Evolutionary conservation across 2,113 vertebrate genomes (phyloP).

Genomic region (Vidua chalybeata): DNA sequence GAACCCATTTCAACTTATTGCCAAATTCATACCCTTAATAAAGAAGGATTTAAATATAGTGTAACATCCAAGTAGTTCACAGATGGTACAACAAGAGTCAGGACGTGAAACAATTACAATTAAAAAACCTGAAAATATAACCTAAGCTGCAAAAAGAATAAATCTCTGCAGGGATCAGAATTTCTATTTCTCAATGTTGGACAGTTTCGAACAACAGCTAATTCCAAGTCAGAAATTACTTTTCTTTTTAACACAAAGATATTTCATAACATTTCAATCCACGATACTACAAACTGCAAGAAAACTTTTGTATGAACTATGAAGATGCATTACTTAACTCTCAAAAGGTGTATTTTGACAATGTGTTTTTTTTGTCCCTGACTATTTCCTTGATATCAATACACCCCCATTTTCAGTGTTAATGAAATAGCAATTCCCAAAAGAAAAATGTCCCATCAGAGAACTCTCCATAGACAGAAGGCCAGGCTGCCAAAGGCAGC

Average conservation of each 20-base stretch:
- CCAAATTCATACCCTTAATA: neutral
- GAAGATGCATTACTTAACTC: neutral
- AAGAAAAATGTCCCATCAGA: neutral
- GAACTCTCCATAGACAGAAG: neutral
- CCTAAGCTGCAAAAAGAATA: neutral
- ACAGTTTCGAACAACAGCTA: neutral
- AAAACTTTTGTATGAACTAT: neutral
- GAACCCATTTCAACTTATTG: neutral
- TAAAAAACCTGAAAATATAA: neutral
- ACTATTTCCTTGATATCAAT: neutral
- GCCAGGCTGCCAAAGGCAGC: neutral
- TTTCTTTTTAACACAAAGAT: neutral
- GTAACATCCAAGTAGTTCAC: neutral
- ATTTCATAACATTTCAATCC: neutral
- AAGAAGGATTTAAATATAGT: neutral
- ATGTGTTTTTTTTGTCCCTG: neutral
- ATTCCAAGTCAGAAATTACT: neutral
- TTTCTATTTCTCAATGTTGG: neutral
- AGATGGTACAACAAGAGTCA: neutral
- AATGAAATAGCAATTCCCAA: neutral
- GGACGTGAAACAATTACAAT: neutral
- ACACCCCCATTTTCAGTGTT: neutral
- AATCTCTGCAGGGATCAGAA: neutral
- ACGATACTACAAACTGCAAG: neutral
- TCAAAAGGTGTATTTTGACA: neutral